These are phyloP conservation scores for Phymastichus coffea DNA, from an alignment of 1,140 invertebrate species.

Conservation along the genomic window DNA sequence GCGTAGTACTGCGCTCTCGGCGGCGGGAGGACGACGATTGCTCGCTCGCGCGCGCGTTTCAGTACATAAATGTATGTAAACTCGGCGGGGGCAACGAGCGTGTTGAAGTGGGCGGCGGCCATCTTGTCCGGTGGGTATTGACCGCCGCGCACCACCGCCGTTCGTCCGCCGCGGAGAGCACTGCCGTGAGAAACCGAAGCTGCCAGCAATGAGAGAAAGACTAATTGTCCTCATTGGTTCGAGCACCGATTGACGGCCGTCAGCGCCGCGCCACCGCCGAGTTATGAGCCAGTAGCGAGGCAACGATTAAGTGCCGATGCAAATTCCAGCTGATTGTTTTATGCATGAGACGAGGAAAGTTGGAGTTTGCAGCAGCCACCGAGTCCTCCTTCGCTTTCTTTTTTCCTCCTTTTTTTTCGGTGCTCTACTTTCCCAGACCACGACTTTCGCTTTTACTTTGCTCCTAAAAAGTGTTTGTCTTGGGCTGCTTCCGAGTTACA, in stretches of 20 bases:
- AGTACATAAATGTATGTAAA: conserved; percentile 60
- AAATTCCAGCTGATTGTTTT: neutral
- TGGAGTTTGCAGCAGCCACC: neutral
- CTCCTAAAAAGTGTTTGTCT: too few species aligned
- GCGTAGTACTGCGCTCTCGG: conserved; percentile 46
- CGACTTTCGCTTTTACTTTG: too few species aligned
- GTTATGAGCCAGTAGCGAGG: too few species aligned
- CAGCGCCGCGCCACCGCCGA: too few species aligned
- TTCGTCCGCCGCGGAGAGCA: conserved; percentile 41
- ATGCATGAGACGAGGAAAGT: neutral
- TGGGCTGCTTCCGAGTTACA: too few species aligned
- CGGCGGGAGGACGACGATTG: conserved; percentile 50
- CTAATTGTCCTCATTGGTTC: conserved; percentile 56
- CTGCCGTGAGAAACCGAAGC: too few species aligned
- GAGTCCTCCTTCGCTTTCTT: neutral
- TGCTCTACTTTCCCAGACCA: neutral
- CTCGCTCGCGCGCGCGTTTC: conserved; percentile 52
- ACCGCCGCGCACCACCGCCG: conserved; percentile 56
- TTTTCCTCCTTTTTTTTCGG: too few species aligned
- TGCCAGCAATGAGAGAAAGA: too few species aligned
- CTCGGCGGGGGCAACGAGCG: conserved; percentile 52
- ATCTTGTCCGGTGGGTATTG: conserved; percentile 61
- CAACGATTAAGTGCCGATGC: neutral
- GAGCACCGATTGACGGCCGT: too few species aligned
- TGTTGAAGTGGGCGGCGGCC: conserved; percentile 58